These are phyloP conservation scores for Cheilinus undulatus DNA, from an alignment of 2,113 vertebrate genomes.

Conservation along the genomic window DNA sequence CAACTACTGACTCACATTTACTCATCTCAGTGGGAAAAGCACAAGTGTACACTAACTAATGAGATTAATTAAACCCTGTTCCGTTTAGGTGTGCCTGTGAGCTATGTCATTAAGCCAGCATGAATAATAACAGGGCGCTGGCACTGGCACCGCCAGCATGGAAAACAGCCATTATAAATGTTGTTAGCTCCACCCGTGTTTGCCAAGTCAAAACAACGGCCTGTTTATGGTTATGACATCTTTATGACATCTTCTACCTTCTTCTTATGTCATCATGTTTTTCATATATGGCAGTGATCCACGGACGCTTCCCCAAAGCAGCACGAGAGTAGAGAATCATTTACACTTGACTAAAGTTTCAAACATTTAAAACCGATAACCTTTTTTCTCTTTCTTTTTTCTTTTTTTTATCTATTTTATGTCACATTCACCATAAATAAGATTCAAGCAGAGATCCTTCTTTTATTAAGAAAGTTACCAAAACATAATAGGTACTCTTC, in stretches of 20 bases:
- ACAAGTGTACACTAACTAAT: slow-evolving; percentile 13
- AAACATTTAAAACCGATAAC: neutral
- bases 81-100: slow-evolving; percentile 14
- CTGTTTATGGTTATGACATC: slow-evolving; percentile 3
- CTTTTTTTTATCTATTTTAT: neutral
- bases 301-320: neutral
- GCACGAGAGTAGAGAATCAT: neutral
- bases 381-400: neutral
- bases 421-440: neutral
- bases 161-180: slow-evolving; percentile 13
- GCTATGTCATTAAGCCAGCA: neutral
- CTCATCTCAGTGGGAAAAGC: neutral
- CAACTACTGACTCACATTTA: neutral
- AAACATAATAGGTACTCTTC: too few species aligned
- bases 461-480: too few species aligned
- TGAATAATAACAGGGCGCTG: slow-evolving; percentile 8
- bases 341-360: neutral
- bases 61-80: slow-evolving; percentile 8
- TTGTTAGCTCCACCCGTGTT: slow-evolving; percentile 15
- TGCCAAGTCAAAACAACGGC: slow-evolving; percentile 17
- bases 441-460: too few species aligned
- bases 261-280: neutral
- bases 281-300: neutral
- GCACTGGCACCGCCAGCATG: slow-evolving; percentile 8
- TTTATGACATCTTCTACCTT: neutral